Base-by-base conservation (phyloP, 2,888 invertebrate species). In the Teleiodes luculella region DNA sequence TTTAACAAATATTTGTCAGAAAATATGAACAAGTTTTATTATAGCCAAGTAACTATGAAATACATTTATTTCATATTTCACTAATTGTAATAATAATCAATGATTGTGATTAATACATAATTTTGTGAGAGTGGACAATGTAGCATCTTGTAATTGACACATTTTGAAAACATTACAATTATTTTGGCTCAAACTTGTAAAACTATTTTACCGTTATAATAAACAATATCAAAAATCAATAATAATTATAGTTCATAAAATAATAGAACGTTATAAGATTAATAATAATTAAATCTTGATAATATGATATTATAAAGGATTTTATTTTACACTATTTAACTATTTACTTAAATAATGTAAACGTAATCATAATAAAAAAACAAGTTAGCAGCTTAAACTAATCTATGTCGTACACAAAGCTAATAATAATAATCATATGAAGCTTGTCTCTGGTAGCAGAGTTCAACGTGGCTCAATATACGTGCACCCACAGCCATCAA, bases 321-420 rank as follows among this genome's bases (percentile, higher is more conserved):
- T 24, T 24, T 4, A 24, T 20, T 18, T 41, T 41, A 41, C 18
- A 51, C 57, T 57, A 16, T 31, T 43, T 57, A 60, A 58, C 53
- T 53, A 36, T 18, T 41, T 11, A 41, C 11, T 11, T 8, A 20
- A 10, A 41, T 41, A 41, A 7, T 41, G 11, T 37, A 16, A 37
- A 16, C 16, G 18, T n/a, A 37, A 6, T 36, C 13, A 14, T 6
- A 41, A 18, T 57, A 60, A 57, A 36, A 59, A 66, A 56, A 62
- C 62, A 67, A 53, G 43, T 56, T 59, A 64, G 31, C 62, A 46
- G 57, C 67, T 67, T 68, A 70, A 52, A 56, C 45, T 45, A 28
- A 43, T n/a, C 24, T 24, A 39, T 18, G 4, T 3, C 1, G 11
- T 18, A 11, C 18, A 41, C 8, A 1, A 5, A 41, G 8, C 16